Base-by-base conservation (phyloP, 2,888 invertebrate species). In the Macrosoma leucophasiata region DNA sequence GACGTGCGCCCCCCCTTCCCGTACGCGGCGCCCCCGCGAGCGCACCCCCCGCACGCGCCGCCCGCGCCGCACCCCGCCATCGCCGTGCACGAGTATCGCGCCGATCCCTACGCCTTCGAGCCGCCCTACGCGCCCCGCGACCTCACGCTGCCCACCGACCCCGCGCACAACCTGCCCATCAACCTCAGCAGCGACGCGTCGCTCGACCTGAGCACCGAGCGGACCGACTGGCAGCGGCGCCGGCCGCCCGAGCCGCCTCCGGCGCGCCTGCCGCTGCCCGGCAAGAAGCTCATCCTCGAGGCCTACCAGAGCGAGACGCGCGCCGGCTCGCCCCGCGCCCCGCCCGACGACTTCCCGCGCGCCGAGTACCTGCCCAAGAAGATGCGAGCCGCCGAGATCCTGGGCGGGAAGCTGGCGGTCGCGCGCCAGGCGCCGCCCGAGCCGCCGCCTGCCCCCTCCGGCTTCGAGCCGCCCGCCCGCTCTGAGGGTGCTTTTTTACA, bases 311-410 rank as follows among this genome's bases (percentile, higher is more conserved):
- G 75, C 56, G 82, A 79, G 50, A 66, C 74, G 17, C 73, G 62
- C 25, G 68, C 68, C 13, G 48, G 55, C 32, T 58, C 70, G 8
- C 70, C 72, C 25, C 72, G 69, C 39, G 39, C 61, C 13, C 36
- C 55, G 3, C 62, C 51, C 29, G 71, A 67, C 10, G 69, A 69
- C 10, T 67, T 70, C 48, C 66, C 74, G 34, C 64, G 67, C 41
- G 50, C 69, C 30, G 76, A 81, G 50, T 85, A 85, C 61, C 62
- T 84, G 41, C 85, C 84, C 18, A 85, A 85, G 51, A 84, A 84
- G 57, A 85, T 85, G 84, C 64, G 85, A 33, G 85, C 85, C 41
- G 78, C 84, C 32, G 84, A 85, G 52, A 84, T 74, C 48, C 59
- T 81, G 43, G 75, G 81, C 45, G 84, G 82, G 33, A 84, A 84